A percentile compares a stretch with the other conserved stretches of the same genome.
Evolutionary conservation across 2,888 invertebrate genomes (phyloP).

Genomic region (Nemapogon koenigi): DNA sequence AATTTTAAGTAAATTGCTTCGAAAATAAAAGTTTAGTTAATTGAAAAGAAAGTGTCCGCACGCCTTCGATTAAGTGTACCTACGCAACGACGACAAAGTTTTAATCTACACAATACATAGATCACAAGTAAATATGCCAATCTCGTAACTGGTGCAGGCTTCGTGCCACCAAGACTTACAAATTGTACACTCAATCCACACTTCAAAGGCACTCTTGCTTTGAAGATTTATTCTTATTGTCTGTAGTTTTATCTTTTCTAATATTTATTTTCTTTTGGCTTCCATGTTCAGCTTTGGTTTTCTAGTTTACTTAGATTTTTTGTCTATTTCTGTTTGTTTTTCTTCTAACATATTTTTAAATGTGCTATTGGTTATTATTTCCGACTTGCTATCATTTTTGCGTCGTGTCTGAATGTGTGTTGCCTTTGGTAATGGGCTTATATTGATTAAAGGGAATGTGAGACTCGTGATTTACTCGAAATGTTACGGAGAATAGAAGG

Average conservation of each 20-base stretch:
- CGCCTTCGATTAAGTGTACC: slow-evolving; percentile 4
- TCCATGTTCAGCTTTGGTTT: too few species aligned
- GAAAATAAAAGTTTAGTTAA: neutral
- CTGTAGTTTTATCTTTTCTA: too few species aligned
- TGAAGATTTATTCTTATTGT: too few species aligned
- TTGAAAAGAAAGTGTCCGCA: neutral
- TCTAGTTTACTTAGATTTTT: too few species aligned
- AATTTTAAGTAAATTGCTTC: neutral
- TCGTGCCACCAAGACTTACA: slow-evolving; percentile 10
- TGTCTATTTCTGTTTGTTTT: too few species aligned
- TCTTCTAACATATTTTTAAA: too few species aligned
- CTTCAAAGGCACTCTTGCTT: too few species aligned
- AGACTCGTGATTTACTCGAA: neutral
- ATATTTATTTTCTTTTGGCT: too few species aligned
- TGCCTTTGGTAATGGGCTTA: too few species aligned
- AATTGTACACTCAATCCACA: slow-evolving; percentile 10
- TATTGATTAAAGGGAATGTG: neutral
- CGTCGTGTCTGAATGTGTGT: too few species aligned
- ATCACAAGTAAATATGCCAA: neutral
- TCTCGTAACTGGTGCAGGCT: slow-evolving; percentile 6
- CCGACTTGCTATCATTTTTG: too few species aligned
- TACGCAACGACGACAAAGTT: slow-evolving; percentile 1
- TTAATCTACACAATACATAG: neutral
- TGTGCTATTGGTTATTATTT: too few species aligned
- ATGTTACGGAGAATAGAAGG: neutral